phyloP scores from a whole-genome alignment of 1,140 invertebrate species.

The Muscidifurax raptorellus region DNA sequence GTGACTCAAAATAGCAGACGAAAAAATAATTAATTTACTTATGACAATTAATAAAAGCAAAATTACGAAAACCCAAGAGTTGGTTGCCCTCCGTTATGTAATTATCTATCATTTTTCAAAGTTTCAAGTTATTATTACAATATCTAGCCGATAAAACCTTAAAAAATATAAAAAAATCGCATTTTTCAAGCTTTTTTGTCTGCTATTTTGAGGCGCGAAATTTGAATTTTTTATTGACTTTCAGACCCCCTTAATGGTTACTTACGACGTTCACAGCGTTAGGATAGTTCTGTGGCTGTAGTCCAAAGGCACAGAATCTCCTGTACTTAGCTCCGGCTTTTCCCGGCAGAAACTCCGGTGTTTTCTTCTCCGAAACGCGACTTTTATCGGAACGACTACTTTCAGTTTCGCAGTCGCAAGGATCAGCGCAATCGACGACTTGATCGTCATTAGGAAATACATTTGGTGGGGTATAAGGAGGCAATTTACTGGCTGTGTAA shows the following conservation, averaged over 20 bases:
- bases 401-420: constrained; percentile 17
- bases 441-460: background rate
- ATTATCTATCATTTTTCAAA: too few relatives aligned
- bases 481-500: constrained; percentile 88
- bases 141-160: too few relatives aligned
- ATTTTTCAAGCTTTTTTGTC: too few relatives aligned
- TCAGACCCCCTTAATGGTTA: too few relatives aligned
- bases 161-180: too few relatives aligned
- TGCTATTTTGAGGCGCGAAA: background rate
- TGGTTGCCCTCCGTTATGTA: too few relatives aligned
- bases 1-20: too few relatives aligned
- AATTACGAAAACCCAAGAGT: too few relatives aligned
- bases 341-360: constrained; percentile 75
- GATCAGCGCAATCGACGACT: background rate
- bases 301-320: constrained; percentile 87
- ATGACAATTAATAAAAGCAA: too few relatives aligned
- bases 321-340: constrained; percentile 83
- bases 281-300: constrained; percentile 94
- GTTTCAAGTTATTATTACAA: too few relatives aligned
- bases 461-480: constrained; percentile 60
- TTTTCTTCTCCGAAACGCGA: background rate
- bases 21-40: too few relatives aligned
- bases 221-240: too few relatives aligned
- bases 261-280: constrained; percentile 88
- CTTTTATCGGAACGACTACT: background rate